Percentiles rank a stretch among this genome's conserved stretches.
Evolutionary conservation across 2,113 vertebrate genomes (phyloP).

Genomic region (Chionodraco myersi): DNA sequence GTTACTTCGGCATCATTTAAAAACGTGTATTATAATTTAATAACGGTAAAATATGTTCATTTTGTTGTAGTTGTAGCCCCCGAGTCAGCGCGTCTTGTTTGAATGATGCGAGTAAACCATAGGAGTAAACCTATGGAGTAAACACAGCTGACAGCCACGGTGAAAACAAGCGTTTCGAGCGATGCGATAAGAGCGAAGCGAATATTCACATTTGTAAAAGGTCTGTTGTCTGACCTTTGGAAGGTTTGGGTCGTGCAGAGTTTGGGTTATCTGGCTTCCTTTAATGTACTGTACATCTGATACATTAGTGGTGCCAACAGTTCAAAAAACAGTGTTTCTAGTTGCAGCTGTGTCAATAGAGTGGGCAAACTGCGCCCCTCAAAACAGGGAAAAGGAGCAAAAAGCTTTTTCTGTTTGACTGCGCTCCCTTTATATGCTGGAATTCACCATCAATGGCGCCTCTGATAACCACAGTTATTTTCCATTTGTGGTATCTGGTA

Average conservation of each 20-base stretch:
- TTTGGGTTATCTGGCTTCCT: not conserved
- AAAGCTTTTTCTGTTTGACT: not conserved
- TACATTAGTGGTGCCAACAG: not conserved
- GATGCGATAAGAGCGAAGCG: too few relatives aligned
- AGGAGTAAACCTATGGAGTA: too few relatives aligned
- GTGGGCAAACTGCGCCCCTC: conserved; percentile 20
- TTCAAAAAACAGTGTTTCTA: not conserved
- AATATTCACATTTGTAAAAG: not conserved
- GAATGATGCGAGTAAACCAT: too few relatives aligned
- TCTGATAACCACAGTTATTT: not conserved
- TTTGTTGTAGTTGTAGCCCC: too few relatives aligned
- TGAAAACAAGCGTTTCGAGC: too few relatives aligned
- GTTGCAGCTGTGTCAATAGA: conserved; percentile 60
- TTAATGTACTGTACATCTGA: conserved; percentile 13
- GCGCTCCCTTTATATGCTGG: not conserved
- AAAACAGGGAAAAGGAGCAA: conserved; percentile 5
- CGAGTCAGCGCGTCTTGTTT: too few relatives aligned
- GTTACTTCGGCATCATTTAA: too few relatives aligned
- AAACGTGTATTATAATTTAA: too few relatives aligned
- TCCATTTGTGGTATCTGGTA: not conserved
- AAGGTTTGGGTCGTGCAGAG: not conserved
- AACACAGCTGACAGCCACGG: too few relatives aligned
- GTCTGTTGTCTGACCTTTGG: not conserved
- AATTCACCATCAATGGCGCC: not conserved
- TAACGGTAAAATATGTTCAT: too few relatives aligned